Conservation (phyloP, 1,140 invertebrate species). For the Ptiloglossa arizonensis region DNA sequence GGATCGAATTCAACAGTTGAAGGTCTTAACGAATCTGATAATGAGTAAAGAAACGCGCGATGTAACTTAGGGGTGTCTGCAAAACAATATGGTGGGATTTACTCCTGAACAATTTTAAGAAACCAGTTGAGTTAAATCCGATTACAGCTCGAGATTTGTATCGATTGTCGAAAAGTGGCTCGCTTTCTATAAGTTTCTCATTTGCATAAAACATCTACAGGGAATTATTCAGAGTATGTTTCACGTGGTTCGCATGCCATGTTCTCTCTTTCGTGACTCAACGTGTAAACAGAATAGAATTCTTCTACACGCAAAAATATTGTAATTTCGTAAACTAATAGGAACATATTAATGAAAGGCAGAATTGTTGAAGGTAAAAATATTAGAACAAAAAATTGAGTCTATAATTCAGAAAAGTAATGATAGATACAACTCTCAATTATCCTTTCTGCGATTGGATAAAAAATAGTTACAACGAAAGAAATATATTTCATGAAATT, state of each 20-base stretch:
- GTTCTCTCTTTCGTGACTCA: not conserved
- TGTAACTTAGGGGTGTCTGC: no score
- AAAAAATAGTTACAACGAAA: not conserved
- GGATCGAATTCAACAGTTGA: not conserved
- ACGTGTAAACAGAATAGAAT: not conserved
- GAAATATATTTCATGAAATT: no score
- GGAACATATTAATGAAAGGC: not conserved
- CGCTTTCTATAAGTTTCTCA: not conserved
- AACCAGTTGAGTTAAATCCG: not conserved
- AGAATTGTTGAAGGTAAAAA: no score
- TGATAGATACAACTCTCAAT: not conserved
- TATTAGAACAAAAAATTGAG: no score
- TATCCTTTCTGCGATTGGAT: not conserved
- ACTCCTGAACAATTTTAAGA: no score
- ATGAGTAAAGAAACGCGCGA: no score
- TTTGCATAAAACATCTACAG: not conserved
- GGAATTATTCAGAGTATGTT: not conserved
- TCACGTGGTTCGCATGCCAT: slow-evolving; percentile 11
- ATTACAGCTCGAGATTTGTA: not conserved
- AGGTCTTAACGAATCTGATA: no score
- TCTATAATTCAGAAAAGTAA: not conserved
- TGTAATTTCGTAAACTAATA: not conserved
- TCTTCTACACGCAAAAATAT: not conserved
- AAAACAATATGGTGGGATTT: not conserved
- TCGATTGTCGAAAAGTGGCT: slow-evolving; percentile 35